Evolutionary conservation across 1,140 invertebrate species (phyloP).

Genomic region (Arctopsyche grandis): DNA sequence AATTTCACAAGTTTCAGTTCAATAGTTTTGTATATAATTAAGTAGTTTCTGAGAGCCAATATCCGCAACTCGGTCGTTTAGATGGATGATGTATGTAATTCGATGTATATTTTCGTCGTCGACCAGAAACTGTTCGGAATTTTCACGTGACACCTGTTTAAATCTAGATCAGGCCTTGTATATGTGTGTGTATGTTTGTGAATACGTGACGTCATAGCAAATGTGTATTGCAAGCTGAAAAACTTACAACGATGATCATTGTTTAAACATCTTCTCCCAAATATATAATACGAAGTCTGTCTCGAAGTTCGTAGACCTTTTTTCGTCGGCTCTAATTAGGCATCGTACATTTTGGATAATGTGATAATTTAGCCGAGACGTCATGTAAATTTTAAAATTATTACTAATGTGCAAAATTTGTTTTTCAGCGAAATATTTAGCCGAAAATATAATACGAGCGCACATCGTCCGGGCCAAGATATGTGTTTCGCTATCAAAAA

Average conservation of each 20-base stretch:
- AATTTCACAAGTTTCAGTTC: too few relatives aligned
- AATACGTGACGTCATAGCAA: conserved; percentile 38
- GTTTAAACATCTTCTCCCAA: conserved; percentile 1
- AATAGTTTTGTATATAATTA: too few relatives aligned
- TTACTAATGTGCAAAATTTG: not conserved
- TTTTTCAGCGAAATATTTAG: not conserved
- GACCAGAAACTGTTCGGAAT: not conserved
- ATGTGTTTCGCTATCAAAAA: too few relatives aligned
- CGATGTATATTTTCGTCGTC: too few relatives aligned
- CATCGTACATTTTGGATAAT: not conserved
- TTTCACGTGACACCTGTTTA: conserved; percentile 42
- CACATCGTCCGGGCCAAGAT: too few relatives aligned
- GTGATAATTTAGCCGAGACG: too few relatives aligned
- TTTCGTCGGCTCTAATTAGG: not conserved
- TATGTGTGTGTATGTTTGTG: too few relatives aligned
- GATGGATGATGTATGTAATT: too few relatives aligned
- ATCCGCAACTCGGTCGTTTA: too few relatives aligned
- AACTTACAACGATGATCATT: conserved; percentile 8
- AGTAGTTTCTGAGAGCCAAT: too few relatives aligned
- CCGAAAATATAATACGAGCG: not conserved
- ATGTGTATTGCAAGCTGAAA: conserved; percentile 44
- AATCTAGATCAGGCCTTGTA: conserved; percentile 33
- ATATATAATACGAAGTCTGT: too few relatives aligned
- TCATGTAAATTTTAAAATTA: too few relatives aligned
- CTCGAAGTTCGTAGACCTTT: not conserved